Evolutionary conservation across 2,797 vertebrate species (phyloP), one percentile per base, ranked within the genome.

Genomic region (Peromyscus eremicus): DNA sequence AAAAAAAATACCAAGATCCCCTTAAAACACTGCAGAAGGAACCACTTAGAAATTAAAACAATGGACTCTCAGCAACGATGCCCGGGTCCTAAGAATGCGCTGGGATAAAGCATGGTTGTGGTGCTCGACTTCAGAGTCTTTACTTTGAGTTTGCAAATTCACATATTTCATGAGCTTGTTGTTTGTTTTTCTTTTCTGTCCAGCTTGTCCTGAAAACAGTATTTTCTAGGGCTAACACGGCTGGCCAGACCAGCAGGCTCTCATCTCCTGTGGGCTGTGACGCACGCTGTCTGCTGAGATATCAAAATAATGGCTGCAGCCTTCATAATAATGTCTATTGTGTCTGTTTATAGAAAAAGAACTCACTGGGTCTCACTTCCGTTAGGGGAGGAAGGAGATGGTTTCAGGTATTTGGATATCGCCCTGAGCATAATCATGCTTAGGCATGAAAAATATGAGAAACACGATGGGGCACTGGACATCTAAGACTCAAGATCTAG

Each of bases 161-260:
- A 21, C 40, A 12, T 55, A 43, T 84, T 62, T 93, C 62, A 37
- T 76, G 17, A 27, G 80, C 82, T 49, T 75, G n/a, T 27, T 77
- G 55, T 77, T 75, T 86, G 75, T 86, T 94, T 94, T 95, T 19
- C 66, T 81, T 62, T 83, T 83, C 91, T 94, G 5, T 96, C 89
- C 80, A 88, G 49, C 89, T 89, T 91, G 90, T 87, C 82, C 89
- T 75, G 62, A 52, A 93, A 52, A 90, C 27, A 80, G 5, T 23
- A 40, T 0, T 96, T 97, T 98, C 91, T 95, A 70, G 94, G 94
- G 94, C 89, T 96, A 88, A 52, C 23, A 12, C 46, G 43, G 13
- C 60, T 29, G 79, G 85, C 82, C 46, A 85, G 89, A 83, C 40
- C 34, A 60, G 19, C 80, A 29, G 29, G 73, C 84, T 94, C 66